Evolutionary conservation across 2,888 invertebrate species (phyloP), one percentile per base, ranked within the genome.

Genomic region (Tortricodes alternella): DNA sequence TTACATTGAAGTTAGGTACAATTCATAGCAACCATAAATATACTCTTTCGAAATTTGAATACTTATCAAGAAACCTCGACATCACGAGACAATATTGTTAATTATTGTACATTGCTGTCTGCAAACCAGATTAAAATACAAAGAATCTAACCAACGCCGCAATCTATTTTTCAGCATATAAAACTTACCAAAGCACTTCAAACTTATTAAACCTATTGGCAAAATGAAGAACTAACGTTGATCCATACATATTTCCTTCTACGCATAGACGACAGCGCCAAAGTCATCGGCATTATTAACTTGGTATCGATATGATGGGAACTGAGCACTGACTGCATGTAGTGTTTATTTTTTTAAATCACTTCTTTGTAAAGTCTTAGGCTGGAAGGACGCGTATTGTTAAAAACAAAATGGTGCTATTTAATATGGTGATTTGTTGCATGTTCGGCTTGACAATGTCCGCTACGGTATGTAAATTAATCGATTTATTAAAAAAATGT

Each of bases 401-500:
- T 16, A 21, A 5, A 29, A 16, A 24, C 27, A 58, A 65, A 57
- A 61, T 60, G 65, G 41, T 67, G 16, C 39, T 61, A 23, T 44
- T 68, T 13, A 62, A 64, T 41, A 29, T 70, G 49, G 65, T 76
- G 61, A 2, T 76, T 65, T 66, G 62, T 63, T 68, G 58, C 53
- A 11, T 75, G 62, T 68, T 62, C 27, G 60, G 57, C 19, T 66
- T 71, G 46, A 61, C 62, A 39, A 57, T 64, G 29, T 72, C 69
- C 23, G 63, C 58, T 55, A 64, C 63, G 65, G 79, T 80, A 46
- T 75, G 76, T 67, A 15, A 35, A 1, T 55, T n/a, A n/a, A n/a
- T n/a, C 60, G 59, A 49, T 52, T 39, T 48, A n/a, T n/a, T 34
- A 4, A 6, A 34, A 34, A 6, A n/a, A n/a, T n/a, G n/a, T n/a